Percentiles rank a stretch among this genome's conserved stretches.
These are phyloP conservation scores for Micromys minutus DNA, from an alignment of 2,113 vertebrate species.

Conservation along the genomic window DNA sequence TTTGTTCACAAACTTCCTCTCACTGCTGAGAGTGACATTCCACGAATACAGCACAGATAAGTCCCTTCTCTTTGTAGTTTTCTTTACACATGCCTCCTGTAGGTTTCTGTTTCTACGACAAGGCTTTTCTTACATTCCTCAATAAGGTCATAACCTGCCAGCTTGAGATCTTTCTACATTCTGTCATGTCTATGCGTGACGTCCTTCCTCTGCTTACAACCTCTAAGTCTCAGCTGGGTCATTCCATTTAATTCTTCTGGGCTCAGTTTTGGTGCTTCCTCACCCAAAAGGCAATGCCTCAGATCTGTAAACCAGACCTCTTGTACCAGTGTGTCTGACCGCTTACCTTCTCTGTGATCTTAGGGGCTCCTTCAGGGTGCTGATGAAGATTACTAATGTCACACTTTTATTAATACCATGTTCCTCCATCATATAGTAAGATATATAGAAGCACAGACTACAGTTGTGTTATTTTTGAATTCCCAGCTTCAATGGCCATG, in stretches of 20 bases:
- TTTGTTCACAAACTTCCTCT: neutral
- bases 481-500: neutral
- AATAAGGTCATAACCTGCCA: neutral
- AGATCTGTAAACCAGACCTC: neutral
- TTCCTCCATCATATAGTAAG: neutral
- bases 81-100: neutral
- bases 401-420: neutral
- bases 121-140: conserved; percentile 10
- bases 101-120: neutral
- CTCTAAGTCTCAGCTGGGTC: neutral
- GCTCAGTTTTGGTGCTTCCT: neutral
- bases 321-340: neutral
- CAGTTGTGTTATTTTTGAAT: neutral
- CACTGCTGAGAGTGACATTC: neutral
- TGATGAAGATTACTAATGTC: neutral
- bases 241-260: neutral
- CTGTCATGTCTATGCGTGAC: neutral
- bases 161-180: neutral
- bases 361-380: neutral
- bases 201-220: neutral
- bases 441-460: neutral
- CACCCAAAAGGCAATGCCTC: neutral
- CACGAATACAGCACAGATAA: neutral
- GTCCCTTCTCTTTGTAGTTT: neutral
- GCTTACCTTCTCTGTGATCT: neutral